Percentiles rank a stretch among this genome's conserved stretches.
phyloP scores from a whole-genome alignment of 2,113 vertebrate genomes.

The Taurulus bubalis region DNA sequence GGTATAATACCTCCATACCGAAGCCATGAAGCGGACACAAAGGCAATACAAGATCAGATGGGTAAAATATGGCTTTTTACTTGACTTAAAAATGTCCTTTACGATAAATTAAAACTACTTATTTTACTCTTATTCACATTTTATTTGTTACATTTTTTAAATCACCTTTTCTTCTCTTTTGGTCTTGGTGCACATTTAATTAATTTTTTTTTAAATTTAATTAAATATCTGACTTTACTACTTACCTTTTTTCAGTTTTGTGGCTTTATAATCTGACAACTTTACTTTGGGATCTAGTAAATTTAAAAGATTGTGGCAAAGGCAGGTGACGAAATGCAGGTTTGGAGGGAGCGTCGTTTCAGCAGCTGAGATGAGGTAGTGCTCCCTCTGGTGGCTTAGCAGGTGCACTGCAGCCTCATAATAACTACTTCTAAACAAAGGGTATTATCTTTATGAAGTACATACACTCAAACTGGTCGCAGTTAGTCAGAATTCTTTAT shows the following conservation, averaged over 20 bases:
- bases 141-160: not conserved
- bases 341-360: not conserved
- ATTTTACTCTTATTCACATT: not conserved
- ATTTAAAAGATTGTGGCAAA: not conserved
- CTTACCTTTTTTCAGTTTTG: no score
- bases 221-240: not conserved
- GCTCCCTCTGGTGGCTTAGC: constrained; percentile 28
- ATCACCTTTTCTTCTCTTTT: not conserved
- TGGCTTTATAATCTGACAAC: not conserved
- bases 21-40: not conserved
- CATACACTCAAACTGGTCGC: not conserved
- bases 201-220: no score
- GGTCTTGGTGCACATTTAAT: not conserved
- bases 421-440: not conserved
- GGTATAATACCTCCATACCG: no score
- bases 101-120: not conserved
- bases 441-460: not conserved
- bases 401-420: constrained; percentile 9
- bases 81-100: not conserved
- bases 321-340: not conserved
- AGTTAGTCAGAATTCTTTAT: constrained; percentile 53
- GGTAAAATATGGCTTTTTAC: not conserved
- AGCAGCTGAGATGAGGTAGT: not conserved
- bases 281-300: not conserved
- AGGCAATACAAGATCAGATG: not conserved